Conservation (phyloP, 2,797 vertebrate species). For the Catharus ustulatus region DNA sequence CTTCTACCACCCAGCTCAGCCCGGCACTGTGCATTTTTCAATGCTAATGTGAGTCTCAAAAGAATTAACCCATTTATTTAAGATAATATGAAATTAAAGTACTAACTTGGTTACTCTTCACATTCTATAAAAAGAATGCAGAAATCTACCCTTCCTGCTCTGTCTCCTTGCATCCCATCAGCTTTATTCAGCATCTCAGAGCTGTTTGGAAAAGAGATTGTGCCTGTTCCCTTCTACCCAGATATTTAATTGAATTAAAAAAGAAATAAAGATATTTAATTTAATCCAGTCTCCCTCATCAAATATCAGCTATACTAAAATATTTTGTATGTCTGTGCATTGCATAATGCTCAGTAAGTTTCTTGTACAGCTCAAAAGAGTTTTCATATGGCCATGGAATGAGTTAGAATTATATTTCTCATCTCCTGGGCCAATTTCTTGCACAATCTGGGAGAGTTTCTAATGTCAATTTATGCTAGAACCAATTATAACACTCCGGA, state of each 20-base stretch:
- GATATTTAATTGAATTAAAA: background rate
- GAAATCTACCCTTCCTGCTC: background rate
- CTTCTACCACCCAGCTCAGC: background rate
- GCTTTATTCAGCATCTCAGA: background rate
- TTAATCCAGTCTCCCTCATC: background rate
- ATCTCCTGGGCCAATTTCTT: background rate
- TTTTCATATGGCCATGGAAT: background rate
- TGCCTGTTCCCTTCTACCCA: background rate
- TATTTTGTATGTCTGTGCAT: background rate
- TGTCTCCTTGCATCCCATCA: background rate
- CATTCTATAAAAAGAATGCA: background rate
- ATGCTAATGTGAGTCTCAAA: background rate
- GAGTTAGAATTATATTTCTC: background rate
- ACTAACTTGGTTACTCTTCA: background rate
- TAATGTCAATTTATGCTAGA: conserved; percentile 1
- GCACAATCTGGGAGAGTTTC: background rate
- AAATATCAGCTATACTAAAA: background rate
- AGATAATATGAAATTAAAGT: background rate
- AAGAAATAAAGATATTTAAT: background rate
- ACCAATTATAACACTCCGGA: background rate
- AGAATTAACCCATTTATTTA: background rate
- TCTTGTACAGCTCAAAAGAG: background rate
- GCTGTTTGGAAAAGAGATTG: background rate
- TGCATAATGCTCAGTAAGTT: background rate
- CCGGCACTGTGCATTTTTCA: background rate